phyloP scores from a whole-genome alignment of 2,113 vertebrate genomes.

The Coturnix japonica region DNA sequence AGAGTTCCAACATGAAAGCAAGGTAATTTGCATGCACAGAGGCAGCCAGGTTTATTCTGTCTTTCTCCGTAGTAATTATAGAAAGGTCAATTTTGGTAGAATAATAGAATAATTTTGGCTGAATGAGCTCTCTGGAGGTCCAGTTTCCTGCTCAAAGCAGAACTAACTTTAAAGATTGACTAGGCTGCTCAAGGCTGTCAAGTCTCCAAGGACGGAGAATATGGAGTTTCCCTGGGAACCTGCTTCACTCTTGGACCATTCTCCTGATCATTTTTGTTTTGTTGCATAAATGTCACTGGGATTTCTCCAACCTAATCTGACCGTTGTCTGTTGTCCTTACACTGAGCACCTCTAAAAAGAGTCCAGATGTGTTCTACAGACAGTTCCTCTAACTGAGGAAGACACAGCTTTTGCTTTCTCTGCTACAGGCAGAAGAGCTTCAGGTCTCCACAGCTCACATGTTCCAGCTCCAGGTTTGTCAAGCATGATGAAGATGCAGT shows the following conservation, averaged over 20 bases:
- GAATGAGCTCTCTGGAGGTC: background rate
- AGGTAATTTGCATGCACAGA: background rate
- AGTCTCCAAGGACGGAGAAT: background rate
- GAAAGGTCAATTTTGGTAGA: background rate
- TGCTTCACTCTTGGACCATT: background rate
- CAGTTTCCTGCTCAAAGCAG: background rate
- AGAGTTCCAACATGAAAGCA: background rate
- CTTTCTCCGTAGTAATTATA: background rate
- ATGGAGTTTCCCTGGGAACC: background rate
- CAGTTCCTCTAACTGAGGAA: accelerated
- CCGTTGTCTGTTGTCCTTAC: background rate
- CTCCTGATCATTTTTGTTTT: background rate
- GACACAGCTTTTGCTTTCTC: background rate
- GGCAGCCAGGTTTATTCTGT: background rate
- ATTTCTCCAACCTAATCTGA: background rate
- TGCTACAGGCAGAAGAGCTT: background rate
- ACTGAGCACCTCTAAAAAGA: background rate
- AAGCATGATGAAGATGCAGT: background rate
- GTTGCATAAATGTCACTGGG: background rate
- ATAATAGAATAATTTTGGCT: background rate
- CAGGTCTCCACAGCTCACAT: accelerated
- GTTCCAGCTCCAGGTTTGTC: background rate
- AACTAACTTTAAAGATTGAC: background rate
- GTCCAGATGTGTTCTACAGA: background rate
- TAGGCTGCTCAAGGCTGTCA: background rate